Evolutionary conservation across 1,140 invertebrate species (phyloP).

Genomic region (Tetramorium alpestre): DNA sequence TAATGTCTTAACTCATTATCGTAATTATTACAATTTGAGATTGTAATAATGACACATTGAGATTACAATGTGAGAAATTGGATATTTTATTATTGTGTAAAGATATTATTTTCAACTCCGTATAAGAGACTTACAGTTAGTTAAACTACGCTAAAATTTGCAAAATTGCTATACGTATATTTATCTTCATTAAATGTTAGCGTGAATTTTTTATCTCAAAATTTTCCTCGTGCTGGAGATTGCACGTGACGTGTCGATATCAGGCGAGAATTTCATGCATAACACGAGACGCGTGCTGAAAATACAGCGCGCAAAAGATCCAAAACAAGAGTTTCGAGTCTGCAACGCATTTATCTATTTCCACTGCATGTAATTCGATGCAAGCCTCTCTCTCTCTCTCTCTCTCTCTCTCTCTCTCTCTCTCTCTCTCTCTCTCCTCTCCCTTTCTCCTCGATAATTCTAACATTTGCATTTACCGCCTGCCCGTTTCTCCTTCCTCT

Average conservation of each 20-base stretch:
- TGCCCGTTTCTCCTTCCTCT: not conserved
- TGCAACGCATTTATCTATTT: conserved; percentile 38
- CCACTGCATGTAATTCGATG: conserved; percentile 45
- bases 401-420: not conserved
- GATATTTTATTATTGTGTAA: not conserved
- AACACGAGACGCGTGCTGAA: conserved; percentile 22
- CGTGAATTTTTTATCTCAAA: not conserved
- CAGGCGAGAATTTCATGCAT: conserved; percentile 7
- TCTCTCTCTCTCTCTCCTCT: too few species aligned
- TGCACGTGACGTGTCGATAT: conserved; percentile 32
- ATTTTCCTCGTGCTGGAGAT: not conserved
- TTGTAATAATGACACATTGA: too few species aligned
- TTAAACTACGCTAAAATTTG: not conserved
- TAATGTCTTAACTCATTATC: not conserved
- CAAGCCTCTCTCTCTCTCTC: not conserved
- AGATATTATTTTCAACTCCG: not conserved
- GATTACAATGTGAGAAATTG: not conserved
- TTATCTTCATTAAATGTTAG: not conserved
- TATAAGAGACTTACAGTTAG: not conserved
- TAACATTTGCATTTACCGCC: conserved; percentile 20
- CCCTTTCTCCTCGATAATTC: conserved; percentile 22
- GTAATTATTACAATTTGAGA: not conserved
- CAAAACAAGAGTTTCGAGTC: conserved; percentile 32
- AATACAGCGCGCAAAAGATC: conserved; percentile 43
- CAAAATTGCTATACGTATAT: not conserved